Evolutionary conservation across 2,797 vertebrate genomes (phyloP).

Genomic region (Pteropus rufus): DNA sequence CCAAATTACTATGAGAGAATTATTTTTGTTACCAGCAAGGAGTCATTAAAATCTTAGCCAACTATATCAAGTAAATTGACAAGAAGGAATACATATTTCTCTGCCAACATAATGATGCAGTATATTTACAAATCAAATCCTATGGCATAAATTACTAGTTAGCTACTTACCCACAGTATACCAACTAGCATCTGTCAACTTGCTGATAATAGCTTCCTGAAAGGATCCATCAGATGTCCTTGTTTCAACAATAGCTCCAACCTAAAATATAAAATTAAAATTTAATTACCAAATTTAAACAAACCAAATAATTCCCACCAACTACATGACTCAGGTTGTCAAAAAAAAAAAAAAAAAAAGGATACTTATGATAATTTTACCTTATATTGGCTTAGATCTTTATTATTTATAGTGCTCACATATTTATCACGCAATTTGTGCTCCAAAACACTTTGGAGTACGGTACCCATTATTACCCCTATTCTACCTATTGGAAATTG

Average conservation of each 20-base stretch:
- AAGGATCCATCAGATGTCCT: constrained; percentile 90
- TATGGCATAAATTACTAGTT: not conserved
- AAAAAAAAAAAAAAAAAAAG: not conserved
- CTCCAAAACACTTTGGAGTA: not conserved
- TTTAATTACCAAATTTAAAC: constrained; percentile 54
- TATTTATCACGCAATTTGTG: not conserved
- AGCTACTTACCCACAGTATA: constrained; percentile 93
- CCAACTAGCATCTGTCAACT: constrained; percentile 96
- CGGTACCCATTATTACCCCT: not conserved
- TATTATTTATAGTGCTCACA: not conserved
- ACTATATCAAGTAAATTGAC: not conserved
- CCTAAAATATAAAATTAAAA: constrained; percentile 82
- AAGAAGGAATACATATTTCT: not conserved
- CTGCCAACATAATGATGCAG: not conserved
- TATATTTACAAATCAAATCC: constrained; percentile 19
- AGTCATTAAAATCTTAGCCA: constrained; percentile 29
- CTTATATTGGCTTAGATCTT: not conserved
- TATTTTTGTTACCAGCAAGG: not conserved
- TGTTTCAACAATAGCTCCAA: constrained; percentile 95
- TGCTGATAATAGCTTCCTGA: constrained; percentile 93
- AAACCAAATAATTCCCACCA: constrained; percentile 5
- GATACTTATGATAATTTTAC: not conserved
- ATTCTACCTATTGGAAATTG: not conserved
- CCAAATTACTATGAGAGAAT: not conserved
- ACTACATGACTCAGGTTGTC: not conserved